Conservation (phyloP, 2,113 vertebrate species). For the Mustelus asterias region DNA sequence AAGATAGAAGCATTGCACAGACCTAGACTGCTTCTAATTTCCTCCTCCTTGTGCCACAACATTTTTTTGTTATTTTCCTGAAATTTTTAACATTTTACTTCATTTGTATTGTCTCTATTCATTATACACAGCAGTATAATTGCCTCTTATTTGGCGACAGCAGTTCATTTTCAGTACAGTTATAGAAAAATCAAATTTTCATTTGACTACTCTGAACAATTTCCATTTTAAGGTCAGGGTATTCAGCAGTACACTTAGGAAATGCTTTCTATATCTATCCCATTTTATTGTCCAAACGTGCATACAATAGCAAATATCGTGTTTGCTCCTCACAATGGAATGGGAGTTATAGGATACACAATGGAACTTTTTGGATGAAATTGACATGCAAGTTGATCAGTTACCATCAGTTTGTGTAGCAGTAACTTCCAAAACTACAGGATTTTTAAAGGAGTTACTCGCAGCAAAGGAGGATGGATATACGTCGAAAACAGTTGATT, state of each 20-base stretch:
- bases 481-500: neutral
- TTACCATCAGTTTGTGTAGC: neutral
- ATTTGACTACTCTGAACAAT: neutral
- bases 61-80: neutral
- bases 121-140: neutral
- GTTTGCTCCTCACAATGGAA: neutral
- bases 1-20: neutral
- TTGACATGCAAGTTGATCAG: neutral
- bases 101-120: no score
- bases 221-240: constrained; percentile 19
- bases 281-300: neutral
- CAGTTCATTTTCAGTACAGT: neutral
- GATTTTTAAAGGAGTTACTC: neutral
- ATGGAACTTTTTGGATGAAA: neutral
- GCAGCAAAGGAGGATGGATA: neutral
- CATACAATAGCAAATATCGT: neutral
- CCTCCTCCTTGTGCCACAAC: no score
- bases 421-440: neutral
- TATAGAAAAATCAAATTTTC: constrained; percentile 9
- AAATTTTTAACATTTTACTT: neutral
- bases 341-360: neutral
- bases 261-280: neutral
- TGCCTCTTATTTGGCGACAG: neutral
- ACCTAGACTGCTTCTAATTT: neutral
- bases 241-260: neutral